These are phyloP conservation scores for Bucco capensis DNA, from an alignment of 2,113 vertebrate genomes.

Conservation along the genomic window DNA sequence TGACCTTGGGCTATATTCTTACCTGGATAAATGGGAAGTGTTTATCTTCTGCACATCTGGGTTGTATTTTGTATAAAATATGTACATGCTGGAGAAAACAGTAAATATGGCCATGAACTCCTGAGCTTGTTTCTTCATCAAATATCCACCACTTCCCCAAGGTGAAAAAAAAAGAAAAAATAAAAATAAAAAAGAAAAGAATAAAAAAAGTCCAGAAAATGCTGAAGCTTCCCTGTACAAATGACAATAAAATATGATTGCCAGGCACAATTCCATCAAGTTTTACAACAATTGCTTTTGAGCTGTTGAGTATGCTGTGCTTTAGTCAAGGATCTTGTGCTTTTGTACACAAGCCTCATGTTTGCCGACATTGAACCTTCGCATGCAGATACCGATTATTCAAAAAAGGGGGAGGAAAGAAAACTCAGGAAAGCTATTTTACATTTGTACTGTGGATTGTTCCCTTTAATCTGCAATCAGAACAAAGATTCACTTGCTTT, in stretches of 20 bases:
- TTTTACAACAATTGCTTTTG: constrained; percentile 72
- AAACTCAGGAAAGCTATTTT: constrained; percentile 57
- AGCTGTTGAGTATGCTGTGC: constrained; percentile 66
- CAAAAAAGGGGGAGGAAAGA: constrained; percentile 34
- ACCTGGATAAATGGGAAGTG: constrained; percentile 46
- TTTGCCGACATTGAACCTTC: constrained; percentile 70
- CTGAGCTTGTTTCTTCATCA: constrained; percentile 47
- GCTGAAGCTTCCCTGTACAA: constrained; percentile 51
- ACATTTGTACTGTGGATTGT: constrained; percentile 33
- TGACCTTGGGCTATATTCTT: constrained; percentile 57
- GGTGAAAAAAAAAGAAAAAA: background rate
- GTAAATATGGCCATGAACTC: constrained; percentile 67
- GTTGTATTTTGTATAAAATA: constrained; percentile 54
- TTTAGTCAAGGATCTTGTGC: constrained; percentile 73
- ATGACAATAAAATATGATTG: constrained; percentile 67
- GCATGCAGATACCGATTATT: constrained; percentile 60
- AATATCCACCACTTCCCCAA: constrained; percentile 46
- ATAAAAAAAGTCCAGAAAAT: constrained; percentile 20
- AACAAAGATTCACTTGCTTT: constrained; percentile 54
- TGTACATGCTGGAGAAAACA: constrained; percentile 46
- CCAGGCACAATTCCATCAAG: constrained; percentile 59
- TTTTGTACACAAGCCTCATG: constrained; percentile 64
- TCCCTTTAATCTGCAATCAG: constrained; percentile 56
- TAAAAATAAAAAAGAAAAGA: background rate
- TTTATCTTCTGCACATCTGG: constrained; percentile 51